Evolutionary conservation across 2,888 invertebrate species (phyloP).

Genomic region (Glyphotaelius pellucidus): DNA sequence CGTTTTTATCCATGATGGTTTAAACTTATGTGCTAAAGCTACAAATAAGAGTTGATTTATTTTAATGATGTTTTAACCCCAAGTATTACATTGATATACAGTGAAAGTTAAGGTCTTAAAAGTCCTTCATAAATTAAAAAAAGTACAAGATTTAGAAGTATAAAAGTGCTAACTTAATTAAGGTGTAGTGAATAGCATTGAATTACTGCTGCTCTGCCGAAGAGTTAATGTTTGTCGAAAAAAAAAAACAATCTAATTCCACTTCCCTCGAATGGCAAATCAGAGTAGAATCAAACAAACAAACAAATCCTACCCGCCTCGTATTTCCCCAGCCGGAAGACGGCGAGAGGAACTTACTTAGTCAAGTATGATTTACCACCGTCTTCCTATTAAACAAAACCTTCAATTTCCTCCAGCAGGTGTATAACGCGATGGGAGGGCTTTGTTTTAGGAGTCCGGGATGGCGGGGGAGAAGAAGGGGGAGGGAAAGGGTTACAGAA

Average conservation of each 20-base stretch:
- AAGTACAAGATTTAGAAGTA: not conserved
- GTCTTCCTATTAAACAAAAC: constrained; percentile 55
- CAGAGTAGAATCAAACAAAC: constrained; percentile 45
- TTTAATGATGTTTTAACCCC: not conserved
- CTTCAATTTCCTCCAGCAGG: constrained; percentile 56
- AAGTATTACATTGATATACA: not conserved
- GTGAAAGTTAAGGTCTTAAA: not conserved
- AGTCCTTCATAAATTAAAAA: not conserved
- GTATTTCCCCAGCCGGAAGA: constrained; percentile 35
- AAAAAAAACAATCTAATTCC: constrained; percentile 26
- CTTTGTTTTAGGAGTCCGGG: constrained; percentile 51
- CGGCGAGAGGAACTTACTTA: constrained; percentile 51
- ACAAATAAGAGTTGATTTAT: not conserved
- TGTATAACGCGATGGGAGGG: constrained; percentile 39
- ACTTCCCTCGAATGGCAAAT: constrained; percentile 18
- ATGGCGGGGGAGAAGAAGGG: not conserved
- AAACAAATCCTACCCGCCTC: constrained; percentile 30
- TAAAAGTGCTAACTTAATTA: not conserved
- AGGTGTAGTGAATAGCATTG: not conserved
- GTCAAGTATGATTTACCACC: constrained; percentile 55
- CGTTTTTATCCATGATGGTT: not conserved
- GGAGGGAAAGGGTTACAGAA: not conserved
- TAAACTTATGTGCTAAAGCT: not conserved
- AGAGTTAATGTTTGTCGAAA: constrained; percentile 10
- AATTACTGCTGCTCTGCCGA: not conserved